Evolutionary conservation across 1,140 invertebrate species (phyloP), one percentile per base, ranked within the genome.

Genomic region (Colletes gigas): DNA sequence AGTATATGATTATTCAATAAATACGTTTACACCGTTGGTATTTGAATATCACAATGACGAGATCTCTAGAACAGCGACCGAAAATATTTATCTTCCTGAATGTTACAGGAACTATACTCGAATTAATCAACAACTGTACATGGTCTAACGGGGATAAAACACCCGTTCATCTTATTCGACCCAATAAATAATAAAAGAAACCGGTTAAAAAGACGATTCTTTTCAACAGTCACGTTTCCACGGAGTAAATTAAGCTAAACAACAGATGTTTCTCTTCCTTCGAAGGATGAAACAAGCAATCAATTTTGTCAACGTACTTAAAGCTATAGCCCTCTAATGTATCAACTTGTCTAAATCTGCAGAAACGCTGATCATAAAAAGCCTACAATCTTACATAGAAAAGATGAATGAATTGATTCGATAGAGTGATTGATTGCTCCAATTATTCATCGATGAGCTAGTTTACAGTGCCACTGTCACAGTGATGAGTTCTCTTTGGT

Each of bases 41-140:
- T 44, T n/a, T n/a, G 21, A 71, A 55, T 63, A 71, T 65, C 68
- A 72, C 68, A 71, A 71, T 14, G 12, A 9, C 44, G 47, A 14
- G 15, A 12, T 44, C 30, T 14, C 17, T 9, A 10, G 3, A 60
- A 14, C 15, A 55, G 3, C 8, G 1, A 41, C 12, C 9, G 0
- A 19, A n/a, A 41, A 12, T 15, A 4, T 50, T 2, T 17, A 19
- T 9, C n/a, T 7, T 39, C 7, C 41, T 10, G 4, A 47, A 10
- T 10, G 8, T 47, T 30, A 17, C 60, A 41, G 9, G 4, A 63
- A 21, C 4, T 63, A 21, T 4, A 30, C 10, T 21, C 21, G 12
- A 21, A 63, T 41, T 63, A 41, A 19, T 21, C n/a, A 59, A 63
- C 5, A 41, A 63, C 10, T 41, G 30, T 41, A 41, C n/a, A 21